Conservation (phyloP, 2,797 vertebrate genomes). For the Dipus sagitta region DNA sequence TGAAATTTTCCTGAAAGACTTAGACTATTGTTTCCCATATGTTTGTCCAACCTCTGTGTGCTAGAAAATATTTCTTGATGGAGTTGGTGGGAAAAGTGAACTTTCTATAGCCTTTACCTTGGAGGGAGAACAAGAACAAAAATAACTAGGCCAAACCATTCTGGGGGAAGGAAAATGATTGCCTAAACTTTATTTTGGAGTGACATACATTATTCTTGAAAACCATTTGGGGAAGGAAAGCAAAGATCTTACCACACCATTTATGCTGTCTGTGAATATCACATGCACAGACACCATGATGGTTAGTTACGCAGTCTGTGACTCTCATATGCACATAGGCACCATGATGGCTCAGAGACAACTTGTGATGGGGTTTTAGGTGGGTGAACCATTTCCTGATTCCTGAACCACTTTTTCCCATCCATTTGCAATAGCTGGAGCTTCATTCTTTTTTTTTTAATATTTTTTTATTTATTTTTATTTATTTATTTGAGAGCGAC, state of each 20-base stretch:
- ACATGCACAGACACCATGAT: neutral
- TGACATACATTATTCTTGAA: neutral
- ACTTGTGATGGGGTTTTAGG: neutral
- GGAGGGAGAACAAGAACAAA: neutral
- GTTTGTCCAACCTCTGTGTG: slow-evolving; percentile 44
- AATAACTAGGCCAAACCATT: neutral
- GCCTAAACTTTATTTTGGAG: neutral
- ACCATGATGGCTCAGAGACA: neutral
- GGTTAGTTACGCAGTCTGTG: neutral
- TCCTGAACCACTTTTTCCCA: neutral
- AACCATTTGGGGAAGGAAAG: slow-evolving; percentile 2
- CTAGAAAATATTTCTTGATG: slow-evolving; percentile 40
- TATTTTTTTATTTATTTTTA: too few relatives aligned
- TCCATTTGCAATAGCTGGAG: neutral
- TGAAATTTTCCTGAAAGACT: slow-evolving; percentile 33
- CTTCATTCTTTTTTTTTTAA: neutral
- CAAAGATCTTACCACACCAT: neutral
- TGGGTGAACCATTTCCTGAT: neutral
- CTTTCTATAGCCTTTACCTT: slow-evolving; percentile 1
- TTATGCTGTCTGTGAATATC: neutral
- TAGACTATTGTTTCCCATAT: slow-evolving; percentile 45
- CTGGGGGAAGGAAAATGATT: neutral
- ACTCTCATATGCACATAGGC: too few relatives aligned
- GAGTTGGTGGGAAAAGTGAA: neutral
- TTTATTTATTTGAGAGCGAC: too few relatives aligned